Evolutionary conservation across 2,113 vertebrate species (phyloP).

Genomic region (Pseudopipra pipra): DNA sequence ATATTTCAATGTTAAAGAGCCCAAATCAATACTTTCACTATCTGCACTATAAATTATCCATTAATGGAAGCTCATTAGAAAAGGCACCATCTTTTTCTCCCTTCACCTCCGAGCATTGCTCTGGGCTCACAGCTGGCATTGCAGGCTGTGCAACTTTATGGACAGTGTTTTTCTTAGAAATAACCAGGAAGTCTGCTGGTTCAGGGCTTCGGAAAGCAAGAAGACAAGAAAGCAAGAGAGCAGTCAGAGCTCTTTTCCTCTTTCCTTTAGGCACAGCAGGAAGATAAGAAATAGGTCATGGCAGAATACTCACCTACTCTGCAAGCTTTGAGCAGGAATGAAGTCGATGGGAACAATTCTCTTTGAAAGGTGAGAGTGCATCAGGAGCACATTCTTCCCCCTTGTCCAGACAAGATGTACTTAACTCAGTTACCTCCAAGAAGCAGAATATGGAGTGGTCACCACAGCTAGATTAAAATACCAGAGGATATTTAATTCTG

Average conservation of each 20-base stretch:
- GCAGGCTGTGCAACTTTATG: not conserved
- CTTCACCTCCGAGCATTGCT: not conserved
- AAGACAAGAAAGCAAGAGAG: not conserved
- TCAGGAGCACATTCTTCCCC: not conserved
- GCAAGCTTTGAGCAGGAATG: not conserved
- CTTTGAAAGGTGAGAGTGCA: not conserved
- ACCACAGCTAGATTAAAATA: constrained; percentile 2
- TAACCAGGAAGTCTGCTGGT: rapidly evolving
- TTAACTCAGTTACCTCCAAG: not conserved
- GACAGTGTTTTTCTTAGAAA: not conserved
- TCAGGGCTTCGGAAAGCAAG: rapidly evolving
- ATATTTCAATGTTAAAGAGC: constrained; percentile 26
- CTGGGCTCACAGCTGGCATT: not conserved
- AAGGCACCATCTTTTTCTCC: not conserved
- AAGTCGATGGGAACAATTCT: not conserved
- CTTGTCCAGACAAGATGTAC: not conserved
- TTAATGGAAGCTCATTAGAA: constrained; percentile 45
- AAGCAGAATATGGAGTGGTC: not conserved
- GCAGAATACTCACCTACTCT: not conserved
- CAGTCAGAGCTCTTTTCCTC: not conserved
- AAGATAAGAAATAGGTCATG: not conserved
- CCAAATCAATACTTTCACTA: constrained; percentile 49
- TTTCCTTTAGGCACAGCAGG: not conserved
- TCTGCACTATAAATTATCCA: constrained; percentile 42
- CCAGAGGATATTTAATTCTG: constrained; percentile 19